phyloP scores from a whole-genome alignment of 2,797 vertebrate species.

The Lycodopsis pacificus region DNA sequence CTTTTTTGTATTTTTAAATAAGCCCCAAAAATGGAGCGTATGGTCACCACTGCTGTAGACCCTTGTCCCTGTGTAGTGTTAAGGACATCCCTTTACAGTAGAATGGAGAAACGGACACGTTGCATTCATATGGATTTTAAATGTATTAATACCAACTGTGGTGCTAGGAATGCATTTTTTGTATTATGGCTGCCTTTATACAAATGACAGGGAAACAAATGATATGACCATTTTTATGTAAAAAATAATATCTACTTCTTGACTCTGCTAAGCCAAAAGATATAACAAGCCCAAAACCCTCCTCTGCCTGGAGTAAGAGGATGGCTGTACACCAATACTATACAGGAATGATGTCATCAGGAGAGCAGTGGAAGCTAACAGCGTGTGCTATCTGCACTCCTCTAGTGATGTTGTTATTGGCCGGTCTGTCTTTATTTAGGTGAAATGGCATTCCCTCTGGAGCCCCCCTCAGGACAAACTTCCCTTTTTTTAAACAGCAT shows the following conservation, averaged over 20 bases:
- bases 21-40: background rate
- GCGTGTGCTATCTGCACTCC: background rate
- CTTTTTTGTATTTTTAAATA: background rate
- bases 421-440: background rate
- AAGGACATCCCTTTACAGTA: background rate
- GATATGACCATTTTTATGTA: background rate
- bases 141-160: conserved; percentile 5
- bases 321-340: background rate
- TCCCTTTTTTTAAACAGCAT: background rate
- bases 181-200: conserved; percentile 6
- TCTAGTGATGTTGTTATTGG: background rate
- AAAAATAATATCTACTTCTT: conserved; percentile 19
- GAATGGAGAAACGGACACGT: background rate
- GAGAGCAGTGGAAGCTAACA: background rate
- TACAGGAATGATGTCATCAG: conserved; percentile 1
- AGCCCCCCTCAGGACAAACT: background rate
- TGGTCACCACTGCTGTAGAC: background rate
- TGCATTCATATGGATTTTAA: conserved; percentile 16
- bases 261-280: conserved; percentile 3
- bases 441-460: background rate
- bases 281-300: background rate
- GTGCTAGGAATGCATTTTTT: conserved; percentile 25
- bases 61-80: background rate
- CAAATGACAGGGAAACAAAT: conserved; percentile 12
- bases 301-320: conserved; percentile 27